Base-by-base conservation (phyloP, 2,113 vertebrate species). In the Galeopterus variegatus region DNA sequence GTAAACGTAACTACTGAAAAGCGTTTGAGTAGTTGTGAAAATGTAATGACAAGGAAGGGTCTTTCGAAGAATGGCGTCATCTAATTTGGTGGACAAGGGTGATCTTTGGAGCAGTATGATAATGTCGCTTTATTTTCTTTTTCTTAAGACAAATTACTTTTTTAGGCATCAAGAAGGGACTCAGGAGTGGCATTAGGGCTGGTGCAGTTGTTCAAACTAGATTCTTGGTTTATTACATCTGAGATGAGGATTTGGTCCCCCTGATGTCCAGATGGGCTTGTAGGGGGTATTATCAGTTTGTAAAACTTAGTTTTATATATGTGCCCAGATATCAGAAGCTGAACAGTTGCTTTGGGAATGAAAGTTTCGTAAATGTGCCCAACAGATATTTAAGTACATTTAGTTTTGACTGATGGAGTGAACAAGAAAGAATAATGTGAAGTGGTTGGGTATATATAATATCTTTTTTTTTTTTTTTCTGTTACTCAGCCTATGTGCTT, bases 401-500 rank as follows among this genome's bases (percentile, higher is more conserved):
- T 84, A 21, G 1, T 33, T 83, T 92, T 83, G 33, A 72, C 1
- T 52, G 18, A 24, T 52, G 33, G 75, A 26, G n/a, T 41, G 36
- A 88, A 19, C 19, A 45, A 72, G 15, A 52, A 80, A 48, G n/a
- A 73, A 28, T 33, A 33, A 19, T 36, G 8, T 13, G 31, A 6
- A 3, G 19, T 17, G 4, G 64, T 41, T 41, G 41, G 41, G 41
- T 41, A 1, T 50, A 3, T 65, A 3, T 23, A 3, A 33, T n/a
- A 1, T 3, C 4, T 76, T 36, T 12, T 21, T 15, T 2, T 8
- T 72, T 1, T 80, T 1, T 83, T 70, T 96, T 28, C 28, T 60
- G 0, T 58, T 95, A 41, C 48, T 19, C 96, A 99, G 99, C 99
- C 0, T 99, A 99, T 1, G 99, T 99, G 62, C 98, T 99, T 94